Conservation (phyloP, 2,113 vertebrate species). For the Spizaetus ornatus region DNA sequence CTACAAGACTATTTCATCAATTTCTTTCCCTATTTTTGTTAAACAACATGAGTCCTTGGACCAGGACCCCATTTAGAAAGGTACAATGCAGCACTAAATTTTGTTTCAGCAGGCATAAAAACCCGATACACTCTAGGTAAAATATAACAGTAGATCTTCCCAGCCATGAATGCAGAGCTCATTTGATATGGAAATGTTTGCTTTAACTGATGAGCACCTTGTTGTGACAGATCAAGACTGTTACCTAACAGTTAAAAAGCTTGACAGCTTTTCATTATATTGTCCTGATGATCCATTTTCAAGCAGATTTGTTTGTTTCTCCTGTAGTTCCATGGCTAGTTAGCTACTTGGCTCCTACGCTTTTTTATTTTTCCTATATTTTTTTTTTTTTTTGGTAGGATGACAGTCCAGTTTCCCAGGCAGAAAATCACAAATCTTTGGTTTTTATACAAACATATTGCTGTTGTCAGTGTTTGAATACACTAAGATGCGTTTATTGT, state of each 20-base stretch:
- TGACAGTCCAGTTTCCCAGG: not conserved
- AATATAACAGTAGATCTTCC: not conserved
- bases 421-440: not conserved
- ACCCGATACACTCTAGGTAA: rapidly evolving
- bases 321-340: not conserved
- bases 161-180: not conserved
- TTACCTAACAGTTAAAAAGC: not conserved
- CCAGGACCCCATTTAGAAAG: not conserved
- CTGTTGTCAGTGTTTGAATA: not conserved
- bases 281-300: not conserved
- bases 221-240: not conserved
- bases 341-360: not conserved
- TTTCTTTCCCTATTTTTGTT: not conserved
- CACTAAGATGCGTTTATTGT: not conserved
- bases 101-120: not conserved
- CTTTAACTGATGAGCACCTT: not conserved
- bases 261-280: not conserved
- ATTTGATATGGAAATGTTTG: not conserved
- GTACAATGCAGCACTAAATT: not conserved
- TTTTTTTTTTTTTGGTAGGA: too few species aligned
- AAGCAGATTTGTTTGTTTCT: not conserved
- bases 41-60: not conserved
- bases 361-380: not conserved
- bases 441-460: not conserved
- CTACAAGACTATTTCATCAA: not conserved